Conservation (phyloP, 2,113 vertebrate genomes). For the Larimichthys polyactis region DNA sequence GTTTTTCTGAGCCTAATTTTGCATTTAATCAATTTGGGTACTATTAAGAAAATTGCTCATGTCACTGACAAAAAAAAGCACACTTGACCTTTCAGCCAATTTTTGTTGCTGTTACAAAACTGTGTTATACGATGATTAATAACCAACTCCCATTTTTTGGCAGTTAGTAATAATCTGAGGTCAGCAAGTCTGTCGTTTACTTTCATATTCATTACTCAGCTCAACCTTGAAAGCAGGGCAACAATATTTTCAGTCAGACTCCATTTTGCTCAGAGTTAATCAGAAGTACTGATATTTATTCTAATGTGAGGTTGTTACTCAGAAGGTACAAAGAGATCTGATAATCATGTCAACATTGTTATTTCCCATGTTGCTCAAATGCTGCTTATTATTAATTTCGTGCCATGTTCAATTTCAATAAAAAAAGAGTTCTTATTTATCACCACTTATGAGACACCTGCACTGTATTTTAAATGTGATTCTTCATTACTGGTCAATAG, state of each 20-base stretch:
- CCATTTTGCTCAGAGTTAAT: background rate
- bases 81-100: background rate
- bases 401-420: background rate
- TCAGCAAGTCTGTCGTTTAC: background rate
- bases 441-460: background rate
- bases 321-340: rapidly evolving
- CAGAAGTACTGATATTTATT: background rate
- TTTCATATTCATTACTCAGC: background rate
- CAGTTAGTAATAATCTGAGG: background rate
- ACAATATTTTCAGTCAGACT: background rate
- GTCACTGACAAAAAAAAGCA: background rate
- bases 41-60: background rate
- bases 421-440: background rate
- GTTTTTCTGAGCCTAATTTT: background rate
- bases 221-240: background rate
- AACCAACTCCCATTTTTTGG: background rate
- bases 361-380: background rate
- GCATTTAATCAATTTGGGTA: background rate
- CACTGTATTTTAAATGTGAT: background rate
- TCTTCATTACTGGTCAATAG: background rate
- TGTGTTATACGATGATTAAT: background rate
- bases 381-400: background rate
- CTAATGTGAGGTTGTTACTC: background rate
- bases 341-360: background rate
- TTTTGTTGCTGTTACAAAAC: background rate